phyloP scores from a whole-genome alignment of 2,888 invertebrate species.

The Carterocephalus palaemon region DNA sequence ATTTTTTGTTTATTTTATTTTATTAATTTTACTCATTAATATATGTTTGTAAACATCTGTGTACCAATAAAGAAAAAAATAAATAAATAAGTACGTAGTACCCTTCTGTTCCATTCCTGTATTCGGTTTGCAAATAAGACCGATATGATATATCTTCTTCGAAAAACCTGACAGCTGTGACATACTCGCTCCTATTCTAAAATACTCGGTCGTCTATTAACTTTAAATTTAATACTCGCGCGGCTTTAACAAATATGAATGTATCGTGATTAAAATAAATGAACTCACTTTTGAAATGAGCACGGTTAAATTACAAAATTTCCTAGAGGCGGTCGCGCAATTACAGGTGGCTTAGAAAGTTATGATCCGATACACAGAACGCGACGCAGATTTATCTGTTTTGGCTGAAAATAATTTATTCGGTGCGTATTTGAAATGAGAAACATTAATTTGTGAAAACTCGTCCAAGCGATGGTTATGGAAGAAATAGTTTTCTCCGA shows the following conservation, averaged over 20 bases:
- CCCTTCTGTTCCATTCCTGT: no score
- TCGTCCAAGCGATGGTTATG: slow-evolving; percentile 20
- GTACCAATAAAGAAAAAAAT: no score
- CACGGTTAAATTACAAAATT: slow-evolving; percentile 48
- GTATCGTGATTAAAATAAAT: slow-evolving; percentile 37
- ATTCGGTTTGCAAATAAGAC: no score
- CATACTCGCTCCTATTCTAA: background rate
- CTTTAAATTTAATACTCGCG: slow-evolving; percentile 18
- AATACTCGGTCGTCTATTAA: slow-evolving; percentile 15
- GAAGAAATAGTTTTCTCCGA: no score
- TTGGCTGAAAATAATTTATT: slow-evolving; percentile 57
- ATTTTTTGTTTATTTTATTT: no score
- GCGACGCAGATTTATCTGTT: slow-evolving; percentile 59
- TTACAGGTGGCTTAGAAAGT: slow-evolving; percentile 64
- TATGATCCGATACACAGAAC: slow-evolving; percentile 50
- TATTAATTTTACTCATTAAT: no score
- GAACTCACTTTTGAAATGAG: slow-evolving; percentile 37
- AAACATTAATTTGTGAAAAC: slow-evolving; percentile 51
- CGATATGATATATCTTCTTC: no score
- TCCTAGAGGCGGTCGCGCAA: slow-evolving; percentile 47
- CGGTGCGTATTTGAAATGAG: slow-evolving; percentile 49
- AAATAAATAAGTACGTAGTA: no score
- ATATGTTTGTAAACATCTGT: no score
- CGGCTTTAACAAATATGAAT: slow-evolving; percentile 25
- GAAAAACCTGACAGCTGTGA: no score